Evolutionary conservation across 2,888 invertebrate genomes (phyloP), one percentile per base, ranked within the genome.

Genomic region (Heteromyza rotundicornis): DNA sequence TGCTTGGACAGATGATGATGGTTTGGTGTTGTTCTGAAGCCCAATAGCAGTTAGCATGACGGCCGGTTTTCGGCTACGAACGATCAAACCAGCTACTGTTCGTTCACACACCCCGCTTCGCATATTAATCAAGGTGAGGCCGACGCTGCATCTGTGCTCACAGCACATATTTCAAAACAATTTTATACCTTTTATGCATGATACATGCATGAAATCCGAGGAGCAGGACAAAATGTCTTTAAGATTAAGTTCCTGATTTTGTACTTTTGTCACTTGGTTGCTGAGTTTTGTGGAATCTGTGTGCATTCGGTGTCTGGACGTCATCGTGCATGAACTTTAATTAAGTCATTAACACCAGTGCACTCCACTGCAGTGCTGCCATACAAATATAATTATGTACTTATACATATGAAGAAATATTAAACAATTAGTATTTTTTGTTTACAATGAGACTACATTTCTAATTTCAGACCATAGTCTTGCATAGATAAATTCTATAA

Each of bases 281-380:
- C n/a, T 40, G 32, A 5, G 40, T 40, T 8, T 40, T 8, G n/a
- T n/a, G 10, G 40, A n/a, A 40, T n/a, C 14, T 40, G 40, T n/a
- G 40, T n/a, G 3, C 40, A 40, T 7, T 40, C 14, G 5, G 40
- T 40, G 3, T 8, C 40, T 40, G 3, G 40, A n/a, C 44, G 60
- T 56, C 58, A 59, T 23, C 56, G 59, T 50, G 62, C 68, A 64
- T 68, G 65, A 67, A 69, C 71, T 77, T 78, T 79, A 77, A 77
- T 77, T 77, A 77, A 77, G 78, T 77, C 76, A 77, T 77, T 79
- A 77, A 77, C 76, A 77, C 76, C 79, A 77, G 62, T 61, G 64
- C 63, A 67, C 61, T n/a, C n/a, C n/a, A n/a, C n/a, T n/a, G n/a
- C n/a, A n/a, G n/a, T n/a, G n/a, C n/a, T n/a, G n/a, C n/a, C n/a